Base-by-base conservation (phyloP, 2,888 invertebrate genomes). In the Villa cingulata region DNA sequence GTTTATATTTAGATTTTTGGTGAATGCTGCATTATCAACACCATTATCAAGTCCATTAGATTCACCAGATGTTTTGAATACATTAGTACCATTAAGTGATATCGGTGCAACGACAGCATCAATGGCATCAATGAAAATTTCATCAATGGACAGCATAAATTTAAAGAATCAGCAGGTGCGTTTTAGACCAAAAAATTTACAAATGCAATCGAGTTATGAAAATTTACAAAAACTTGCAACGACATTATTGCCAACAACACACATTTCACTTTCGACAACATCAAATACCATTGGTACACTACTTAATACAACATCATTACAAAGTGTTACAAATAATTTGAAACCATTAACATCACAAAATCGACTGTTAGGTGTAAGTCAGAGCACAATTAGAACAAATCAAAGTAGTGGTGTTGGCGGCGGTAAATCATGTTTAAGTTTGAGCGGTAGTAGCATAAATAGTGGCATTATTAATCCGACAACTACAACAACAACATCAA, bases 1-100 rank as follows among this genome's bases (percentile, higher is more conserved):
- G n/a, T n/a, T n/a, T 39, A 37, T 40, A 74, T 75, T 55, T 74
- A 87, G 88, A 73, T 85, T 84, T 69, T 80, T 86, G 60, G 81
- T 86, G 49, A 87, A 86, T 70, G 83, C 85, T 56, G 84, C 83
- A 63, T 75, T 81, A 56, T 77, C 78, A 54, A 85, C 86, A 45
- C 81, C 86, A 6, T 73, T 83, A 50, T 85, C 84, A 55, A 86
- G 86, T 52, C 87, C 88, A n/a, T 71, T 86, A 63, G 87, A 88
- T 66, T 86, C 85, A 15, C 84, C 85, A 19, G 85, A 85, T 58
- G 82, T 70, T 29, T 59, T 77, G 47, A 64, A 75, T 41, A 68
- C 67, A 6, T 51, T 68, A 51, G 65, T 70, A 51, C 69, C 69
- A 32, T 55, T 69, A 3, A 63, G 66, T 54, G 70, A 70, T 45